phyloP scores from a whole-genome alignment of 2,888 invertebrate genomes.

The Dolomedes plantarius region DNA sequence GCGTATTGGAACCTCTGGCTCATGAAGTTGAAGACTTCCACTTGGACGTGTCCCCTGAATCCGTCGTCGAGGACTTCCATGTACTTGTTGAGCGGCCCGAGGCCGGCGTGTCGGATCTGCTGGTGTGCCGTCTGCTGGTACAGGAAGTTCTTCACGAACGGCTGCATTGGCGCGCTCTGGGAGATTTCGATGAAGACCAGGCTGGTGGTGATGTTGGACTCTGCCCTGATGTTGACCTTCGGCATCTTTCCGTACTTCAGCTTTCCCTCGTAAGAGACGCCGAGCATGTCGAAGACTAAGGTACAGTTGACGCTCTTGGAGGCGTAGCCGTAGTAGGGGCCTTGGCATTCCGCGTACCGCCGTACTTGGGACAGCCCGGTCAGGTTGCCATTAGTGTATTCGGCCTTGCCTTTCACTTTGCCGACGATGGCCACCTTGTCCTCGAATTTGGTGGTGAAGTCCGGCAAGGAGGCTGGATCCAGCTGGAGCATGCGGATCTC shows the following conservation, averaged over 20 bases:
- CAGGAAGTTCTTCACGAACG: constrained; percentile 35
- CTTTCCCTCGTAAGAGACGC: constrained; percentile 52
- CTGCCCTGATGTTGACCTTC: constrained; percentile 61
- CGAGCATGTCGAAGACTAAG: constrained; percentile 35
- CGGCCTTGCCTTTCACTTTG: constrained; percentile 65
- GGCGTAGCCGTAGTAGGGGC: constrained; percentile 57
- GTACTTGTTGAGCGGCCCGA: constrained; percentile 61
- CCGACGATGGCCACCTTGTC: constrained; percentile 60
- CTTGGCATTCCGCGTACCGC: constrained; percentile 50
- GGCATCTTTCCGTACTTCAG: constrained; percentile 66
- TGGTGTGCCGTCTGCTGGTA: constrained; percentile 38
- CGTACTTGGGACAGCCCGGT: constrained; percentile 39
- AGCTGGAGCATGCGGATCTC: constrained; percentile 29
- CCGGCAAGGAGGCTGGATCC: constrained; percentile 41
- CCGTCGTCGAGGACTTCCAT: constrained; percentile 50
- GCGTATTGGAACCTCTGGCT: constrained; percentile 54
- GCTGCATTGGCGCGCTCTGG: neutral
- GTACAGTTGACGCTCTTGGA: constrained; percentile 52
- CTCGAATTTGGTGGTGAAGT: constrained; percentile 58
- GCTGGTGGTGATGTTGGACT: constrained; percentile 44
- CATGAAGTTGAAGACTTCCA: constrained; percentile 54
- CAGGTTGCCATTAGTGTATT: constrained; percentile 40
- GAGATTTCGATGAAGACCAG: constrained; percentile 30
- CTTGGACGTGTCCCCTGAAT: constrained; percentile 35
- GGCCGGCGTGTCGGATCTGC: constrained; percentile 42